A percentile compares a stretch with the other conserved stretches of the same genome.
These are phyloP conservation scores for Dysidea cf. avara DNA, from an alignment of 37 sponge, comb jelly and placozoan species.

Conservation along the genomic window DNA sequence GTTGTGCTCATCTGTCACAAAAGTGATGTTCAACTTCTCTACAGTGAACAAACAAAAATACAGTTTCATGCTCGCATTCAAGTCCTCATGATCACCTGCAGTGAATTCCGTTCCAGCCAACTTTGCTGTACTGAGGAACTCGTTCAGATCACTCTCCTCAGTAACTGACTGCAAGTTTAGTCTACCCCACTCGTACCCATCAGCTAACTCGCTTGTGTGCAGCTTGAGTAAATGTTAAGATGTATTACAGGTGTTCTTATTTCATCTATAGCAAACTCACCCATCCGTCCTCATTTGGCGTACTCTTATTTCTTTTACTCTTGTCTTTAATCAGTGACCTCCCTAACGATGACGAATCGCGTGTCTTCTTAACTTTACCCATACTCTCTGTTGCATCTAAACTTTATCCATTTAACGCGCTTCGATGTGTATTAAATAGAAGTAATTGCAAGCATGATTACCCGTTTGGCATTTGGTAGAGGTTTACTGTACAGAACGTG, in stretches of 20 bases:
- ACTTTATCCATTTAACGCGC: no score
- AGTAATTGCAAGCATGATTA: no score
- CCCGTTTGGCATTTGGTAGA: no score
- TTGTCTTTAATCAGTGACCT: no score
- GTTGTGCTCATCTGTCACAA: slow-evolving; percentile 31
- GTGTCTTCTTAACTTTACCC: no score
- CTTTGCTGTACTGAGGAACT: slow-evolving; percentile 85
- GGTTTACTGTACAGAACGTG: no score
- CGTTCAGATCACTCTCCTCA: slow-evolving; percentile 80
- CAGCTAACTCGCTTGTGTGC: slow-evolving; percentile 79
- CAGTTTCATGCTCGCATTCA: no score
- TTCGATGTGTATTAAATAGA: no score
- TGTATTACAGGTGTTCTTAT: neutral
- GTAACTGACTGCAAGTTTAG: slow-evolving; percentile 82
- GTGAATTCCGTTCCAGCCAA: slow-evolving; percentile 92
- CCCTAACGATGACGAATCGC: no score
- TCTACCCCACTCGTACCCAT: slow-evolving; percentile 70
- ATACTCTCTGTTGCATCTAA: no score
- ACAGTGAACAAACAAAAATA: neutral
- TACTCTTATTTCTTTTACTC: no score
- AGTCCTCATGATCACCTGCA: slow-evolving; percentile 63
- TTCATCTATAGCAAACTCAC: neutral
- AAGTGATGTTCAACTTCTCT: slow-evolving; percentile 83
- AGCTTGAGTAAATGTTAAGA: slow-evolving; percentile 34
- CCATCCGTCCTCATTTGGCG: no score